Evolutionary conservation across 2,113 vertebrate species (phyloP).

Genomic region (Heloderma charlesbogerti): DNA sequence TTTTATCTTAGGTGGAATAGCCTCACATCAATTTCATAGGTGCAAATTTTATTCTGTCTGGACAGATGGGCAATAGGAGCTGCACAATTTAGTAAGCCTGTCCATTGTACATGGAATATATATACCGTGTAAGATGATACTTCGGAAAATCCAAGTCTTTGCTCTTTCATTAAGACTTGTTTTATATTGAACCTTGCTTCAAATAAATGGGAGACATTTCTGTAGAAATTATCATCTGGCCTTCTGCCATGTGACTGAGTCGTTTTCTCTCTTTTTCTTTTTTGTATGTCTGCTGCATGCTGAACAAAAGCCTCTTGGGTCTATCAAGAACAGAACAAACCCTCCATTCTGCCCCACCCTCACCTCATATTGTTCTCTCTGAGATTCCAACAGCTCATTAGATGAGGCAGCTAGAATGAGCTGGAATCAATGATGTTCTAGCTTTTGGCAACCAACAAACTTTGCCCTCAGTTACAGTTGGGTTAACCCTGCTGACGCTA

Average conservation of each 20-base stretch:
- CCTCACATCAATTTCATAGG: neutral
- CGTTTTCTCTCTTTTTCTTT: neutral
- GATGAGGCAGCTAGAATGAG: constrained; percentile 28
- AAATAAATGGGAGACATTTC: constrained; percentile 10
- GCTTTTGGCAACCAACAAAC: constrained; percentile 42
- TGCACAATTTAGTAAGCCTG: neutral
- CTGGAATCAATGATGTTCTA: constrained; percentile 30
- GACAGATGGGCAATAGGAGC: neutral
- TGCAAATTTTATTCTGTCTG: neutral
- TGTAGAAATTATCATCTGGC: accelerated
- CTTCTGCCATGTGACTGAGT: accelerated
- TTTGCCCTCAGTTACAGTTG: constrained; percentile 28
- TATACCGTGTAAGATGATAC: neutral
- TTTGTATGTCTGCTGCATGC: neutral
- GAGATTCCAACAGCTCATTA: constrained; percentile 56
- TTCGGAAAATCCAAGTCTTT: constrained; percentile 16
- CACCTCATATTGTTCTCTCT: constrained; percentile 19
- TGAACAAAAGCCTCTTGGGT: constrained; percentile 33
- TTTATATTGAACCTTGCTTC: neutral
- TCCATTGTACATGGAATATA: neutral
- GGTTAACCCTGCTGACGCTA: constrained; percentile 31
- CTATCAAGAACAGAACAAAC: neutral
- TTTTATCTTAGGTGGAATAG: neutral
- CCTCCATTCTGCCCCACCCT: neutral
- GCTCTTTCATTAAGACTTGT: neutral